Evolutionary conservation across 2,797 vertebrate species (phyloP).

Genomic region (Oreochromis grahami): DNA sequence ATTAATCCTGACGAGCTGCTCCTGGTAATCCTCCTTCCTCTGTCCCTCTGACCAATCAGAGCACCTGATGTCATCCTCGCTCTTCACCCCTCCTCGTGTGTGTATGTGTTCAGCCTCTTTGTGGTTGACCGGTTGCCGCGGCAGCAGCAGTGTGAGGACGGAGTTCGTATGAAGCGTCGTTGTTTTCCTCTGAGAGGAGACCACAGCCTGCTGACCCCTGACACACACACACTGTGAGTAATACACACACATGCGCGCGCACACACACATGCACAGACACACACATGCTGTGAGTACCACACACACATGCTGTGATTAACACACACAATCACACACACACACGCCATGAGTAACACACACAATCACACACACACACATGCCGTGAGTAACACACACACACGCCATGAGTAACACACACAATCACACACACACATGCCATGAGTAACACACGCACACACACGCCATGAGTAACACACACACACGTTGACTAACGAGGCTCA

Average conservation of each 20-base stretch:
- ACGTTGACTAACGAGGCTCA: neutral
- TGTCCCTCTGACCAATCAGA: slow-evolving; percentile 42
- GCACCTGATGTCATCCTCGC: slow-evolving; percentile 49
- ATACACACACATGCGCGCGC: too few relatives aligned
- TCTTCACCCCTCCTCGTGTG: slow-evolving; percentile 24
- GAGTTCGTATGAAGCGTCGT: slow-evolving; percentile 86
- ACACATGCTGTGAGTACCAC: neutral
- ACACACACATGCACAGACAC: slow-evolving; percentile 4
- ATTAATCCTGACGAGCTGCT: slow-evolving; percentile 66
- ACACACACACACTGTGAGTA: slow-evolving; percentile 66
- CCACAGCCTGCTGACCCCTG: slow-evolving; percentile 83
- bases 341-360: neutral
- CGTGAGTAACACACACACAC: neutral
- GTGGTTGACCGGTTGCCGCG: slow-evolving; percentile 47
- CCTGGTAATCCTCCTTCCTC: slow-evolving; percentile 73
- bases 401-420: too few relatives aligned
- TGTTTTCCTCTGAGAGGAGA: slow-evolving; percentile 86
- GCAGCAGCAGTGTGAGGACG: slow-evolving; percentile 66
- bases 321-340: neutral
- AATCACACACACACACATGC: slow-evolving; percentile 7
- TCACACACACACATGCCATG: slow-evolving; percentile 15
- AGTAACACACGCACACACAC: neutral
- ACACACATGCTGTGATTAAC: neutral
- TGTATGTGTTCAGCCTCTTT: slow-evolving; percentile 62
- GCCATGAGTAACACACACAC: neutral